Percentiles rank a stretch among this genome's conserved stretches.
These are phyloP conservation scores for Dicrostonyx torquatus DNA, from an alignment of 2,797 vertebrate species.

Conservation along the genomic window DNA sequence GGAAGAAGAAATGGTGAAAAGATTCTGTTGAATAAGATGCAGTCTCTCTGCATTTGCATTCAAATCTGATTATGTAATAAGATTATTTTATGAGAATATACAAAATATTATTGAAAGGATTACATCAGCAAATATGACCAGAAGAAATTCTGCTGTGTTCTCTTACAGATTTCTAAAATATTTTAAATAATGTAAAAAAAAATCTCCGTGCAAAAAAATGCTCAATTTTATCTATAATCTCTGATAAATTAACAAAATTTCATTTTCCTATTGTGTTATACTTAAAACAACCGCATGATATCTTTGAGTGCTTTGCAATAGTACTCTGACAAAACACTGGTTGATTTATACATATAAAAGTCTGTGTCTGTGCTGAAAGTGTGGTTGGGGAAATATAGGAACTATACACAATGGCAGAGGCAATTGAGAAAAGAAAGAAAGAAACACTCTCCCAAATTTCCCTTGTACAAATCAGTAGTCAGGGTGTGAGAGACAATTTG, in stretches of 20 bases:
- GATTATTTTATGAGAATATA: neutral
- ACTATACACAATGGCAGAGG: neutral
- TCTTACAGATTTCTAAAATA: neutral
- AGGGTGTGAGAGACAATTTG: neutral
- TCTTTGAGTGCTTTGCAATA: neutral
- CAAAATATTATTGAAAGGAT: neutral
- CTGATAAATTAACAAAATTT: neutral
- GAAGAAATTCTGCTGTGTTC: neutral
- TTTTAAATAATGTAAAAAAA: neutral
- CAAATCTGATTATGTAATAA: neutral
- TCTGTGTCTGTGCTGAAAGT: neutral
- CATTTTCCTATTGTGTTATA: neutral
- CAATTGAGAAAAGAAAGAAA: neutral
- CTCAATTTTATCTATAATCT: neutral
- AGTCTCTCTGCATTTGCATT: neutral
- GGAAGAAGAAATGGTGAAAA: neutral
- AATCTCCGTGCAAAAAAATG: neutral
- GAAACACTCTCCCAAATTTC: neutral
- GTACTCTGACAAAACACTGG: neutral
- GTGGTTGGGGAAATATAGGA: neutral
- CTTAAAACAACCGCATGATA: neutral
- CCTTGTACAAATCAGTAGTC: neutral
- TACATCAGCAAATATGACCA: neutral
- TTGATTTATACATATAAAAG: slow-evolving; percentile 25
- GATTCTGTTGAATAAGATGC: neutral